These are phyloP conservation scores for Heliconius charithonia DNA, from an alignment of 2,888 invertebrate species.

Conservation along the genomic window DNA sequence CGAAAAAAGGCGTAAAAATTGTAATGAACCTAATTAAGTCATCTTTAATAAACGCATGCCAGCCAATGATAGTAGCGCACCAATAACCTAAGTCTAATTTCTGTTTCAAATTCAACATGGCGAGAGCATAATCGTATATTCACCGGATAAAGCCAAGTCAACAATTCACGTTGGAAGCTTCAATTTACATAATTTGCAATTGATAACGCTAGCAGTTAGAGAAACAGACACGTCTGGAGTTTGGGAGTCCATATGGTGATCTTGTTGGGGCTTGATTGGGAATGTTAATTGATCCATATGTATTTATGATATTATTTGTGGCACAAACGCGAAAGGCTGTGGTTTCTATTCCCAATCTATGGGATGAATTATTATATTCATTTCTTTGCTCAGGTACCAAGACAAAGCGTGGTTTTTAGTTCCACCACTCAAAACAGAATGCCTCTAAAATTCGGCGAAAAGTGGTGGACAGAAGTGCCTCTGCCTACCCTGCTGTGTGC, in stretches of 20 bases:
- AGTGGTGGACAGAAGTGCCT: no score
- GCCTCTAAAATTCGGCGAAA: no score
- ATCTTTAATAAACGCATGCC: not conserved
- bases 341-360: no score
- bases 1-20: not conserved
- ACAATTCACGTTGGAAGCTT: slow-evolving; percentile 51
- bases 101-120: slow-evolving; percentile 44
- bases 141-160: slow-evolving; percentile 54
- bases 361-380: no score
- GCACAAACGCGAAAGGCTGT: not conserved
- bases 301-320: not conserved
- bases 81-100: slow-evolving; percentile 39
- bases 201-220: slow-evolving; percentile 52
- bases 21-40: not conserved
- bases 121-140: slow-evolving; percentile 43
- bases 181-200: slow-evolving; percentile 63
- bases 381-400: no score
- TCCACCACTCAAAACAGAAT: no score
- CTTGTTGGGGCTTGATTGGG: slow-evolving; percentile 6
- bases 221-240: slow-evolving; percentile 43
- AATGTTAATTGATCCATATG: not conserved
- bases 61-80: slow-evolving; percentile 12
- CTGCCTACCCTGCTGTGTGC: no score
- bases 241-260: slow-evolving; percentile 25
- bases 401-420: no score